Evolutionary conservation across 2,888 invertebrate genomes (phyloP).

Genomic region (Drosophila hawaiiensis): DNA sequence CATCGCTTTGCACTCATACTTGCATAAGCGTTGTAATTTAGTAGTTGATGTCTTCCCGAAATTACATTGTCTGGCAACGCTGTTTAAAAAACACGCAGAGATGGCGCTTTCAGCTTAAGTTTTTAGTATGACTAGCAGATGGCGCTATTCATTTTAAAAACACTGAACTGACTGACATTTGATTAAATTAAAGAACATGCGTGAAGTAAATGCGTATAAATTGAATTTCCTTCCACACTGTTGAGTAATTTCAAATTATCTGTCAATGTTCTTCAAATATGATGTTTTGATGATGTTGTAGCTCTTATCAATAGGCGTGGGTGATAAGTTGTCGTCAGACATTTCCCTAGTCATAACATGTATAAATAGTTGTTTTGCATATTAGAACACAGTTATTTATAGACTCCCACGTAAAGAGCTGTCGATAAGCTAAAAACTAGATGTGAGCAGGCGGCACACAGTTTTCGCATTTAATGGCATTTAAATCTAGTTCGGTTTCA

Average conservation of each 20-base stretch:
- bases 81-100: background rate
- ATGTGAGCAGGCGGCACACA: background rate
- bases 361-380: background rate
- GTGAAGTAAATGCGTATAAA: background rate
- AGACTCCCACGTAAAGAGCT: background rate
- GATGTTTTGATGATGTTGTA: background rate
- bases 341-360: background rate
- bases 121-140: background rate
- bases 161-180: background rate
- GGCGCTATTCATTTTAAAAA: conserved; percentile 3
- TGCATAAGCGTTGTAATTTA: background rate
- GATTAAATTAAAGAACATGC: background rate
- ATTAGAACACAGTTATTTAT: background rate
- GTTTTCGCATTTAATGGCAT: background rate
- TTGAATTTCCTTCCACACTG: background rate
- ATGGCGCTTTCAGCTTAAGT: conserved; percentile 26
- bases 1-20: background rate
- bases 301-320: background rate
- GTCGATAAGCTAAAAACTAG: background rate
- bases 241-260: background rate
- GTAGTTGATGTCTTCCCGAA: background rate
- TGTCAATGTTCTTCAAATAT: background rate
- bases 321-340: background rate
- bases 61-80: background rate
- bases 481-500: background rate